Percentiles rank a stretch among this genome's conserved stretches.
Evolutionary conservation across 2,113 vertebrate species (phyloP).

Genomic region (Merops nubicus): DNA sequence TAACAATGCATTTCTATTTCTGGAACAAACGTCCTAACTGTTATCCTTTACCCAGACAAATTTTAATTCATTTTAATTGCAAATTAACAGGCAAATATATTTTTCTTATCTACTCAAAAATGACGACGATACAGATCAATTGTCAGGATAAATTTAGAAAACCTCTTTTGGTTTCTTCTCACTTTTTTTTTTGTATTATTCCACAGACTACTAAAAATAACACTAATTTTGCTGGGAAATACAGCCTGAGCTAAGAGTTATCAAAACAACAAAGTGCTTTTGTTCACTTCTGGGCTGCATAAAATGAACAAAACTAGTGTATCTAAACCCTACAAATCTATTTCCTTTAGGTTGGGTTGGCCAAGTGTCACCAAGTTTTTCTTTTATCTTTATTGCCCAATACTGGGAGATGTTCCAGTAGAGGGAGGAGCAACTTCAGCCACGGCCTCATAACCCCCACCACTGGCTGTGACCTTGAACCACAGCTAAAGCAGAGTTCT

Average conservation of each 20-base stretch:
- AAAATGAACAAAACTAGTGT: background rate
- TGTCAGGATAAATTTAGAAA: slow-evolving; percentile 52
- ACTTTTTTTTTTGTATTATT: background rate
- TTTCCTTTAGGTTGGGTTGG: too few species aligned
- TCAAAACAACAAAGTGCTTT: slow-evolving; percentile 38
- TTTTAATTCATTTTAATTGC: slow-evolving; percentile 16
- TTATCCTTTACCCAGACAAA: background rate
- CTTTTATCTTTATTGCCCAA: background rate
- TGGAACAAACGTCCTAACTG: background rate
- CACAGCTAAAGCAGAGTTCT: background rate
- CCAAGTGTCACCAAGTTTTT: background rate
- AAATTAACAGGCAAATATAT: slow-evolving; percentile 43
- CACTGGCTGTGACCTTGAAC: fast-evolving
- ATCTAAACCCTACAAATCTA: background rate
- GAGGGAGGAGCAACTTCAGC: background rate
- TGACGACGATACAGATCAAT: background rate
- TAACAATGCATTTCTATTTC: slow-evolving; percentile 23
- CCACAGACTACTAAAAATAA: slow-evolving; percentile 44
- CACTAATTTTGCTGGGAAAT: slow-evolving; percentile 29
- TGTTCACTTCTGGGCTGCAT: background rate
- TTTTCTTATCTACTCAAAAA: slow-evolving; percentile 49
- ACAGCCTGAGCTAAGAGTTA: slow-evolving; percentile 17
- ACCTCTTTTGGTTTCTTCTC: background rate
- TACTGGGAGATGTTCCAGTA: background rate
- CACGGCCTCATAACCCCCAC: background rate